A percentile compares a stretch with the other conserved stretches of the same genome.
Conservation (phyloP, 1,140 invertebrate species). For the Plectus sambesii region DNA sequence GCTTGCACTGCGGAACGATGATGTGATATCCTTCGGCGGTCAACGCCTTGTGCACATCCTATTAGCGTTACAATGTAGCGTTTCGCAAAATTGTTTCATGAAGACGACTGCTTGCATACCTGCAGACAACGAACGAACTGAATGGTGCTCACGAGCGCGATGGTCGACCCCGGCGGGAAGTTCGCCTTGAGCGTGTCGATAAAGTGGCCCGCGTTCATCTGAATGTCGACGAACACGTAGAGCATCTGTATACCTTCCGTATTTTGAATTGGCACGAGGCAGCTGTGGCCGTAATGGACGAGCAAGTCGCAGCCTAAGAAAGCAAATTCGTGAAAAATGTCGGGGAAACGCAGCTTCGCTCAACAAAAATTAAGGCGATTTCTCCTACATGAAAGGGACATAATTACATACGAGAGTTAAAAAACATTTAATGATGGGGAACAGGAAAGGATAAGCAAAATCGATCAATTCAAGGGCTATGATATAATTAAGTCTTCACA, state of each 20-base stretch:
- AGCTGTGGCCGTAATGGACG: constrained; percentile 96
- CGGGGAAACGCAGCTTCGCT: not conserved
- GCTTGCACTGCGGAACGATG: no score
- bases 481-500: no score
- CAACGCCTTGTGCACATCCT: no score
- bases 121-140: constrained; percentile 91
- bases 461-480: no score
- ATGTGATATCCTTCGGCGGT: no score
- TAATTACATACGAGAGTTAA: no score
- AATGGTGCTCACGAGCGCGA: constrained; percentile 84
- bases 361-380: not conserved
- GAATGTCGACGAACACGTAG: constrained; percentile 83
- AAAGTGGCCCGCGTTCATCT: constrained; percentile 80
- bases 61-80: no score
- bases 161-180: constrained; percentile 54
- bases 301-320: constrained; percentile 64
- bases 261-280: constrained; percentile 84
- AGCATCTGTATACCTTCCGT: constrained; percentile 75
- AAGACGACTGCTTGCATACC: constrained; percentile 46
- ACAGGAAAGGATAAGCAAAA: no score
- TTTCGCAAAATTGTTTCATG: no score
- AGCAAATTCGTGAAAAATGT: constrained; percentile 7
- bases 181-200: constrained; percentile 76
- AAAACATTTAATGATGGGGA: no score
- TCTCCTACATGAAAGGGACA: no score